phyloP scores from a whole-genome alignment of 2,888 invertebrate genomes.

The Mythimna albipuncta region DNA sequence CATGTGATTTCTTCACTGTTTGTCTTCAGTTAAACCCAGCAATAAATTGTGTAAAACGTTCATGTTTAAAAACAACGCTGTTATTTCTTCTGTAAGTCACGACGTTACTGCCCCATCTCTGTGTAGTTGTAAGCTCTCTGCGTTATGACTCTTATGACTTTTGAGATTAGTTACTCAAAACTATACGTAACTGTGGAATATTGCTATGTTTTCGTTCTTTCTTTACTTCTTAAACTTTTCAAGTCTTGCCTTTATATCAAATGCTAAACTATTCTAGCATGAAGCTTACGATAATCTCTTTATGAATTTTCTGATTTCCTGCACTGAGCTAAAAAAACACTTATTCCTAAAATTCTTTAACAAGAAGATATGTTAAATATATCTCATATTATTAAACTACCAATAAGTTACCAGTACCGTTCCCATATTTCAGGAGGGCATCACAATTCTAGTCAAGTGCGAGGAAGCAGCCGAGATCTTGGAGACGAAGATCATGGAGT shows the following conservation, averaged over 20 bases:
- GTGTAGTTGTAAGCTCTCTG: background rate
- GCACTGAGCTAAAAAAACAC: too few species aligned
- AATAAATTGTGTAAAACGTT: conserved; percentile 43
- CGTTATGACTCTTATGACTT: background rate
- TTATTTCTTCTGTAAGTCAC: conserved; percentile 16
- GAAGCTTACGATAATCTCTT: background rate
- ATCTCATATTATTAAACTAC: background rate
- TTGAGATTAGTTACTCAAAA: background rate
- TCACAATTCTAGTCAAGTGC: conserved; percentile 92
- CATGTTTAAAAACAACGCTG: conserved; percentile 26
- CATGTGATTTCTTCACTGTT: conserved; percentile 30
- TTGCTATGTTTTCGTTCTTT: background rate
- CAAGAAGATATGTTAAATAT: background rate
- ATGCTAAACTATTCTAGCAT: background rate
- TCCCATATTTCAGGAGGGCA: conserved; percentile 91
- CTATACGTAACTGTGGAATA: background rate
- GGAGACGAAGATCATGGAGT: conserved; percentile 91
- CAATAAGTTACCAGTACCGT: background rate
- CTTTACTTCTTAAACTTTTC: background rate
- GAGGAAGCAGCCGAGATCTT: conserved; percentile 92
- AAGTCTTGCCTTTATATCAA: background rate
- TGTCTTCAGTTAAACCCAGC: conserved; percentile 35
- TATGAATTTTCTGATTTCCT: background rate
- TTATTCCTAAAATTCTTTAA: background rate
- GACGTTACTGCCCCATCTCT: conserved; percentile 13